phyloP scores from a whole-genome alignment of 1,140 invertebrate genomes.

The Procambarus virginalis region DNA sequence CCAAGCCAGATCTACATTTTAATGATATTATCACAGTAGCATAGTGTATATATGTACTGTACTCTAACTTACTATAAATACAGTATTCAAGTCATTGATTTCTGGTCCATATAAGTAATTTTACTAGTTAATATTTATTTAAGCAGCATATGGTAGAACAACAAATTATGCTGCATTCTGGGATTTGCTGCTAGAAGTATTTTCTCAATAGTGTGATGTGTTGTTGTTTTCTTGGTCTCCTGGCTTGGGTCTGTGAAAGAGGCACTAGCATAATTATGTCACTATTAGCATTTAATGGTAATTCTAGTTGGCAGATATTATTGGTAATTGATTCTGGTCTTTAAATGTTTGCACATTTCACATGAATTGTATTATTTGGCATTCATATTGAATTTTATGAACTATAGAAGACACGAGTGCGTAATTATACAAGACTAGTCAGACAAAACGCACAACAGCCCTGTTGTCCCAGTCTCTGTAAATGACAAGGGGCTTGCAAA shows the following conservation, averaged over 20 bases:
- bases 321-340: not conserved
- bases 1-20: not conserved
- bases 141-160: too few relatives aligned
- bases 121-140: not conserved
- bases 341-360: not conserved
- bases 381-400: not conserved
- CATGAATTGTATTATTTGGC: not conserved
- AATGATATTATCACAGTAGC: not conserved
- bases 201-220: too few relatives aligned
- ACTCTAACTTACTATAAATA: not conserved
- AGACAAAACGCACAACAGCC: not conserved
- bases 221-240: not conserved
- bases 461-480: not conserved
- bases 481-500: not conserved
- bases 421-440: constrained; percentile 4
- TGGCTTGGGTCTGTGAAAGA: not conserved
- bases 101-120: not conserved
- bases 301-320: not conserved
- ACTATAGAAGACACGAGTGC: not conserved
- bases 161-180: not conserved
- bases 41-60: not conserved
- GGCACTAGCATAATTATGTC: not conserved
- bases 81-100: not conserved
- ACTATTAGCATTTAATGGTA: not conserved
- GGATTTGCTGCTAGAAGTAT: not conserved